Base-by-base conservation (phyloP, 2,113 vertebrate species). In the Sinocyclocheilus maitianheensis region DNA sequence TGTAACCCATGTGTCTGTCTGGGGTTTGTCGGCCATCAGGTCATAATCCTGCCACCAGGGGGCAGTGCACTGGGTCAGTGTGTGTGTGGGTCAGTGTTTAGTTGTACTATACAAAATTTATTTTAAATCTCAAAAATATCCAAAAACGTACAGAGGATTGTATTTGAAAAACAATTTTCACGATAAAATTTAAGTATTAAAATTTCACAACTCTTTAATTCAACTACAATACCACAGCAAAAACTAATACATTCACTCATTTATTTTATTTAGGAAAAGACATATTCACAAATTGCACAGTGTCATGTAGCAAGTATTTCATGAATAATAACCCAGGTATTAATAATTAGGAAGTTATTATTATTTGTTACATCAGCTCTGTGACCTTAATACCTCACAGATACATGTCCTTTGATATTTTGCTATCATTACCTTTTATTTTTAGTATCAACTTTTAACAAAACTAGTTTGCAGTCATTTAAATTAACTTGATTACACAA, bases 1-100 rank as follows among this genome's bases (percentile, higher is more conserved):
- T 37, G 11, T 30, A 63, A 55, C 22, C 67, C 10, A 5, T 58
- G 30, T 67, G 34, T 72, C 10, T 84, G 55, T 51, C 43, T 81
- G 77, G 60, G 58, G 46, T 46, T 85, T 77, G 24, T 40, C 51
- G 79, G 85, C 81, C 85, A 85, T 65, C 60, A 71, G 81, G 81
- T 89, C 87, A 69, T 60, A 78, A 69, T 63, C 30, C 69, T 76
- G 11, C 87, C 89, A 90, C 75, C 84, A 91, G 86, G 65, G 89
- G 85, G 90, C 89, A 89, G 34, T 82, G 55, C 87, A 77, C 84
- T 43, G 63, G 87, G 67, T 86, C 37, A 20, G 58, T 53, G 60
- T 77, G 79, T 53, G 13, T 65, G 71, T 9, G 20, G 58, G 58
- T n/a, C 58, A 60, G 62, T 43, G 71, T 77, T 79, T 55, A 37